Evolutionary conservation across 2,113 vertebrate genomes (phyloP).

Genomic region (Carettochelys insculpta): DNA sequence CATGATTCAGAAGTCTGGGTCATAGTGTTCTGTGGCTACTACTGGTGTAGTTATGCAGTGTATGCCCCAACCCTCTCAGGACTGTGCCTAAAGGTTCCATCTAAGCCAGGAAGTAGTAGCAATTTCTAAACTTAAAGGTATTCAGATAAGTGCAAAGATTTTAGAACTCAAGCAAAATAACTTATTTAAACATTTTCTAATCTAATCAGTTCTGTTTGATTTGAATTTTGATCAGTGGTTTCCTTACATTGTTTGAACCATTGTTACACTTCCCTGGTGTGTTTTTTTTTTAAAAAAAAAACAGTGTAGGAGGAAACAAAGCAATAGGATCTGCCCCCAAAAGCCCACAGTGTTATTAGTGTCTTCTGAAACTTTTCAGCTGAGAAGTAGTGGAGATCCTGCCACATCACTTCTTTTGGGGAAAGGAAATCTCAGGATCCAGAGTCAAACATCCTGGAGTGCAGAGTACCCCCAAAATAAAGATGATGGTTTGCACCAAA

Average conservation of each 20-base stretch:
- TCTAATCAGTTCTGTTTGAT: neutral
- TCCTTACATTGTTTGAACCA: neutral
- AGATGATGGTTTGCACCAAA: neutral
- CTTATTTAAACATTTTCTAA: neutral
- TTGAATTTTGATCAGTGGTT: neutral
- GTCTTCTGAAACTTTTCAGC: neutral
- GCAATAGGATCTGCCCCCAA: neutral
- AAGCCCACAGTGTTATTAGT: neutral
- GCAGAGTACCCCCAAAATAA: neutral
- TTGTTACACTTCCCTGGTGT: neutral
- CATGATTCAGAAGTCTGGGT: neutral
- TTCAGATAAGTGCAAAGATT: neutral
- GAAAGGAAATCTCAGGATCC: neutral
- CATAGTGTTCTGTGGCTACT: neutral
- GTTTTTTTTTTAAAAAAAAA: no score
- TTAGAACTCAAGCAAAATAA: neutral
- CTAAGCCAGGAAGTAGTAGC: neutral
- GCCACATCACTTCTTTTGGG: neutral
- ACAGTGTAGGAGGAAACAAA: neutral
- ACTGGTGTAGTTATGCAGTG: neutral
- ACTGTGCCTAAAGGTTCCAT: neutral
- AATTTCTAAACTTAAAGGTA: neutral
- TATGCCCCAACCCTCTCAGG: neutral
- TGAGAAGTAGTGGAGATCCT: neutral
- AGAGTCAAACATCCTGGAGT: neutral